Evolutionary conservation across 2,797 vertebrate genomes (phyloP).

Genomic region (Sitta carolinensis): DNA sequence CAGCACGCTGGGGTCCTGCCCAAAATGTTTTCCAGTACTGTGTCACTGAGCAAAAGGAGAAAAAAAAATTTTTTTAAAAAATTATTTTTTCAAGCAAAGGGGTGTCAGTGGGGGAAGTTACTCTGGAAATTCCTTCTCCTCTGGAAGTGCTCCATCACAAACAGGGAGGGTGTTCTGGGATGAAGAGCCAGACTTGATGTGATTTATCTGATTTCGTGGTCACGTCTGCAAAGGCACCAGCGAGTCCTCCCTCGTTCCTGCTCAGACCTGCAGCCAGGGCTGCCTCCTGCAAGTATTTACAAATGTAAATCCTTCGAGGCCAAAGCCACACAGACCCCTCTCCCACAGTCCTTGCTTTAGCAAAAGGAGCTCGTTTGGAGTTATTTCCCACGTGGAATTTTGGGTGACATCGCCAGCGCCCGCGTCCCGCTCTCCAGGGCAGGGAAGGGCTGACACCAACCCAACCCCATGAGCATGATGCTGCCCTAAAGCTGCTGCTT

Average conservation of each 20-base stretch:
- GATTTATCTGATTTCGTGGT: background rate
- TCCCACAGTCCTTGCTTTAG: background rate
- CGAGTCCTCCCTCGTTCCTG: background rate
- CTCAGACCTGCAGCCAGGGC: slow-evolving; percentile 5
- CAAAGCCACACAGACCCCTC: background rate
- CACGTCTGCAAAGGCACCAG: background rate
- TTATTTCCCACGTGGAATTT: background rate
- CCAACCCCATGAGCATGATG: background rate
- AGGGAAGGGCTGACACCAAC: background rate
- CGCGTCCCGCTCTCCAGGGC: background rate
- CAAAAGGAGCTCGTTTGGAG: background rate
- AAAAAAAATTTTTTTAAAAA: background rate
- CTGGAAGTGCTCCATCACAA: slow-evolving; percentile 36
- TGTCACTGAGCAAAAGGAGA: background rate
- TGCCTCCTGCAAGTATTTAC: background rate
- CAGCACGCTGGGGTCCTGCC: background rate
- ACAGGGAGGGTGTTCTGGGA: background rate
- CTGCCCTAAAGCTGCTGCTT: background rate
- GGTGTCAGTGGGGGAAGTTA: background rate
- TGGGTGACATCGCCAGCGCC: background rate
- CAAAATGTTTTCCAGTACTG: background rate
- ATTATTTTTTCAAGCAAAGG: background rate
- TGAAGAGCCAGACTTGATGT: background rate
- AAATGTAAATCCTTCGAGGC: background rate
- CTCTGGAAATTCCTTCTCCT: background rate